These are phyloP conservation scores for Drosophila truncata DNA, from an alignment of 1,140 invertebrate genomes.

Conservation along the genomic window DNA sequence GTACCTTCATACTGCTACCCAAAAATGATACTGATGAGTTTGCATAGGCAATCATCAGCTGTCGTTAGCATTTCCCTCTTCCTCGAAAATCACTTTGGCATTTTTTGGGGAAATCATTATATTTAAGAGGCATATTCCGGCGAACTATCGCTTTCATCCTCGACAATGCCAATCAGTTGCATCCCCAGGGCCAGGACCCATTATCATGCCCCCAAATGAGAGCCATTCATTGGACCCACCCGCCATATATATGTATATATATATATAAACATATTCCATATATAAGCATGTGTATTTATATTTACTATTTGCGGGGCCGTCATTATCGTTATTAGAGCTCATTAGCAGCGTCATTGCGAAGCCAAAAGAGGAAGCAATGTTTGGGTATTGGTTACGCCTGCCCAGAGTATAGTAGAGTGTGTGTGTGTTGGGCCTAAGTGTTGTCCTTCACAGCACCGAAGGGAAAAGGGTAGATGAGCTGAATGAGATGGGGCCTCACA, in stretches of 20 bases:
- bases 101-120: conserved; percentile 60
- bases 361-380: conserved; percentile 29
- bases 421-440: conserved; percentile 29
- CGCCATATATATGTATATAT: conserved; percentile 14
- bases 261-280: conserved; percentile 29
- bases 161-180: conserved; percentile 54
- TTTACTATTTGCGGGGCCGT: conserved; percentile 58
- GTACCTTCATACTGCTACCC: not conserved
- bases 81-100: conserved; percentile 39
- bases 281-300: conserved; percentile 44
- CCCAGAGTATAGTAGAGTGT: not conserved
- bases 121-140: conserved; percentile 59
- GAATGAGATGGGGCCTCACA: not conserved
- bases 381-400: conserved; percentile 9
- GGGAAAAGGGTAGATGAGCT: not conserved
- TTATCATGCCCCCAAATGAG: conserved; percentile 46
- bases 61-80: conserved; percentile 7
- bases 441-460: conserved; percentile 6
- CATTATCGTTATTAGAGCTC: conserved; percentile 78
- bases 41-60: conserved; percentile 18
- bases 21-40: conserved; percentile 12
- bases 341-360: conserved; percentile 64
- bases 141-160: conserved; percentile 51
- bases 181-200: conserved; percentile 37
- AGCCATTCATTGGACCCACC: conserved; percentile 45